These are phyloP conservation scores for Grallaria varia DNA, from an alignment of 2,113 vertebrate species.

Conservation along the genomic window DNA sequence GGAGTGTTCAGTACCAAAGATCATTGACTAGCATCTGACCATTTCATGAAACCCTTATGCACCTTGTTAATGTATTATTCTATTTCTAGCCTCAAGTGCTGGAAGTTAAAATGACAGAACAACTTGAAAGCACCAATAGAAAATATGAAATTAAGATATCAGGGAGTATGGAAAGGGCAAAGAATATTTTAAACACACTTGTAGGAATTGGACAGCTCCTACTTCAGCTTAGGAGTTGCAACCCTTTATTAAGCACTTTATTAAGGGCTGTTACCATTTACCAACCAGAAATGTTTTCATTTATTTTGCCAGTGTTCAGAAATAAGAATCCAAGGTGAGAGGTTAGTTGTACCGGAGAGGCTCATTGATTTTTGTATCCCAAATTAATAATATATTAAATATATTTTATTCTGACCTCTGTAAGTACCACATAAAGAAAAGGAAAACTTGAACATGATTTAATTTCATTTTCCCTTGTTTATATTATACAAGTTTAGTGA, in stretches of 20 bases:
- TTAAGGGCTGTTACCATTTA: neutral
- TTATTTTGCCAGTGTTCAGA: neutral
- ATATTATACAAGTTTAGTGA: neutral
- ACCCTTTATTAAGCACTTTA: neutral
- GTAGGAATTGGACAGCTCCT: neutral
- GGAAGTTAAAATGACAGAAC: conserved; percentile 57
- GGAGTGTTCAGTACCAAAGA: conserved; percentile 29
- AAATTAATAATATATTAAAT: conserved; percentile 18
- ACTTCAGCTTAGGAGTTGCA: neutral
- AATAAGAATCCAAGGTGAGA: conserved; percentile 14
- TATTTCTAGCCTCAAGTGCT: conserved; percentile 44
- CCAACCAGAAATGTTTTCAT: neutral
- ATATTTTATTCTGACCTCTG: neutral
- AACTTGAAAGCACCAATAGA: conserved; percentile 42
- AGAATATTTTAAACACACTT: conserved; percentile 41
- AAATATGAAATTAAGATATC: conserved; percentile 54
- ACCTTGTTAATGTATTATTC: conserved; percentile 47
- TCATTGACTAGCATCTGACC: neutral
- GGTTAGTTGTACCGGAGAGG: neutral
- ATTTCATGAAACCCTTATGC: conserved; percentile 48
- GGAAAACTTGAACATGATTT: neutral
- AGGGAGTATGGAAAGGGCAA: neutral
- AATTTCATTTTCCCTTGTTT: neutral
- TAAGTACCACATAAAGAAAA: neutral
- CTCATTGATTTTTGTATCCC: neutral